phyloP scores from a whole-genome alignment of 1,140 invertebrate genomes.

The Drosophila tropicalis region DNA sequence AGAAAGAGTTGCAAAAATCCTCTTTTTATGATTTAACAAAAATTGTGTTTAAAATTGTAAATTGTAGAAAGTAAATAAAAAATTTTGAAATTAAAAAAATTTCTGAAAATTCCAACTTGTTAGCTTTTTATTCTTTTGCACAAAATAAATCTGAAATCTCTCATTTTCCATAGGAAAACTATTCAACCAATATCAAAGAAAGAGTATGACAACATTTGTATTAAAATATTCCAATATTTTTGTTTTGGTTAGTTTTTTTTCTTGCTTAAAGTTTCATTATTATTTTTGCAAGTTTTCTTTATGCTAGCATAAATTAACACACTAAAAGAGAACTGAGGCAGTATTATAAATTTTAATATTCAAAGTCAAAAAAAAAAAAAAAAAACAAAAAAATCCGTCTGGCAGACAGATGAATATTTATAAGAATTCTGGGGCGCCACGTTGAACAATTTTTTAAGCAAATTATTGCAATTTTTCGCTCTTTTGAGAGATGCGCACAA shows the following conservation, averaged over 20 bases:
- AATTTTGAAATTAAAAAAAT: too few relatives aligned
- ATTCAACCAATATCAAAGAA: background rate
- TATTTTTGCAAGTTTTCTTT: constrained; percentile 24
- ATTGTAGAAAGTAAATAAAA: too few relatives aligned
- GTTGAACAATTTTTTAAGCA: constrained; percentile 8
- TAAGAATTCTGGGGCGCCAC: constrained; percentile 17
- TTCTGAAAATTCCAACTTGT: too few relatives aligned
- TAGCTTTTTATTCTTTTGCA: too few relatives aligned
- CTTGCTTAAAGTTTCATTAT: constrained; percentile 3
- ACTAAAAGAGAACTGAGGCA: constrained; percentile 20
- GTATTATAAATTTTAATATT: constrained; percentile 15
- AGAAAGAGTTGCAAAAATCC: too few relatives aligned
- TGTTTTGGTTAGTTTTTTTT: constrained; percentile 1
- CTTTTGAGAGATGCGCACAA: background rate
- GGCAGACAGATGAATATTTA: constrained; percentile 20
- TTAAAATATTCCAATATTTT: background rate
- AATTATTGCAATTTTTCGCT: constrained; percentile 14
- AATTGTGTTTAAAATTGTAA: too few relatives aligned
- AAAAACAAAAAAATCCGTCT: constrained; percentile 1
- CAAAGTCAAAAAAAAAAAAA: constrained; percentile 4
- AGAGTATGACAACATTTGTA: background rate
- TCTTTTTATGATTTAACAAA: too few relatives aligned
- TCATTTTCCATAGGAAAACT: too few relatives aligned
- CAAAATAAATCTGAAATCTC: too few relatives aligned
- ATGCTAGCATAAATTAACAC: constrained; percentile 48